Percentiles rank a stretch among this genome's conserved stretches.
These are phyloP conservation scores for Agapetus fuscipes DNA, from an alignment of 2,888 invertebrate genomes.

Conservation along the genomic window DNA sequence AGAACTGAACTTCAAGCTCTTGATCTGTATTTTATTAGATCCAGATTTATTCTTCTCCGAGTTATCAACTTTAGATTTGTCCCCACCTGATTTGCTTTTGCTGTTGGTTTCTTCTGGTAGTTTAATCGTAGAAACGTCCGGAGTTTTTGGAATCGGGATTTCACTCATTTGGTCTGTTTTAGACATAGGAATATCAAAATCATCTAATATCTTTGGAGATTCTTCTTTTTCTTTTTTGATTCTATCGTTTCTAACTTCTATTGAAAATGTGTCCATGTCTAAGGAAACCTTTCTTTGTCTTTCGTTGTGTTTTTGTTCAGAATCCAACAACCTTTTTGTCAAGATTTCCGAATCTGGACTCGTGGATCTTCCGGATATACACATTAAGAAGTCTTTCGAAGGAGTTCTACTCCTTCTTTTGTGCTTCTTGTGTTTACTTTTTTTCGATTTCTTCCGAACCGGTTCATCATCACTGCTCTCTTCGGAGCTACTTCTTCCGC, in stretches of 20 bases:
- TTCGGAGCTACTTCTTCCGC: constrained; percentile 26
- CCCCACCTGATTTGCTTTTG: constrained; percentile 4
- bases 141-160: constrained; percentile 23
- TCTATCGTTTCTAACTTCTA: constrained; percentile 15
- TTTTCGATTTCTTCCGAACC: constrained; percentile 19
- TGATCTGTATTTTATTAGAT: constrained; percentile 53
- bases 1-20: constrained; percentile 56
- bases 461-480: constrained; percentile 18
- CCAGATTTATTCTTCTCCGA: constrained; percentile 34
- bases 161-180: constrained; percentile 25
- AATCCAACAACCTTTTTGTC: constrained; percentile 24
- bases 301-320: constrained; percentile 11
- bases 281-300: constrained; percentile 17
- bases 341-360: constrained; percentile 17
- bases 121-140: constrained; percentile 23
- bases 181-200: constrained; percentile 13
- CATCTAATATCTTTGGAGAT: constrained; percentile 6
- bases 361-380: constrained; percentile 4
- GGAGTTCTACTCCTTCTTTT: constrained; percentile 9
- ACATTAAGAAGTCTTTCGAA: not conserved
- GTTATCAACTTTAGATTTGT: constrained; percentile 25
- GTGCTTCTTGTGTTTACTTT: constrained; percentile 19
- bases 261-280: constrained; percentile 12
- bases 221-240: constrained; percentile 2
- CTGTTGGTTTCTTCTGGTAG: constrained; percentile 25